A percentile compares a stretch with the other conserved stretches of the same genome.
phyloP scores from a whole-genome alignment of 2,888 invertebrate genomes.

The Parascotia fuliginaria region DNA sequence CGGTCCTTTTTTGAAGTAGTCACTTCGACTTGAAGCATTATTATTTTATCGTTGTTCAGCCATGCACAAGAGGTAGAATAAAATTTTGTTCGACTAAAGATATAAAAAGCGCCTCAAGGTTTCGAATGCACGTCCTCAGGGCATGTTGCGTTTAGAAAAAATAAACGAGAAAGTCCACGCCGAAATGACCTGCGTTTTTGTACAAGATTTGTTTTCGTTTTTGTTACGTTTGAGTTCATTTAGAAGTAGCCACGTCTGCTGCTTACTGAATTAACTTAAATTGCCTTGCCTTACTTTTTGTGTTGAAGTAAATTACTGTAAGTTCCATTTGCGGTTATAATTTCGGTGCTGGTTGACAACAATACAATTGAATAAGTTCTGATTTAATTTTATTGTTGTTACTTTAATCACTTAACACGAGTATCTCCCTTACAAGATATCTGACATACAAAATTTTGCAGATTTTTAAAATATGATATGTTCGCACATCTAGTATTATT shows the following conservation, averaged over 20 bases:
- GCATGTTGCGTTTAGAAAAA: constrained; percentile 75
- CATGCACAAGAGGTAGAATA: constrained; percentile 74
- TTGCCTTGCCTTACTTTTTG: constrained; percentile 70
- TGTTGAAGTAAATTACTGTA: constrained; percentile 61
- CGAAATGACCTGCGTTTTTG: constrained; percentile 85
- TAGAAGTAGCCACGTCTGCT: constrained; percentile 83
- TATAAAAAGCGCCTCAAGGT: constrained; percentile 71
- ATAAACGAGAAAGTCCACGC: constrained; percentile 81
- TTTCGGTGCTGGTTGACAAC: constrained; percentile 49
- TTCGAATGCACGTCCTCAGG: constrained; percentile 83
- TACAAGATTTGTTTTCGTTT: constrained; percentile 84
- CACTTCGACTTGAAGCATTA: constrained; percentile 65
- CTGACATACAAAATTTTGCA: too few relatives aligned
- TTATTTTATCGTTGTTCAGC: constrained; percentile 81
- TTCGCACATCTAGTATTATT: too few relatives aligned
- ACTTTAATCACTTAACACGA: constrained; percentile 1
- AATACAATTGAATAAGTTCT: constrained; percentile 46
- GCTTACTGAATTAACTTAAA: constrained; percentile 85
- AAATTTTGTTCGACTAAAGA: constrained; percentile 70
- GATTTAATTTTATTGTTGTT: constrained; percentile 25
- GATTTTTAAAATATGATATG: too few relatives aligned
- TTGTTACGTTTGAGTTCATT: constrained; percentile 85
- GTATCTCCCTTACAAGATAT: too few relatives aligned
- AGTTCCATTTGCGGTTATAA: constrained; percentile 64
- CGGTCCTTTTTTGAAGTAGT: constrained; percentile 70